These are phyloP conservation scores for Redunca redunca DNA, from an alignment of 2,113 vertebrate species.

Conservation along the genomic window DNA sequence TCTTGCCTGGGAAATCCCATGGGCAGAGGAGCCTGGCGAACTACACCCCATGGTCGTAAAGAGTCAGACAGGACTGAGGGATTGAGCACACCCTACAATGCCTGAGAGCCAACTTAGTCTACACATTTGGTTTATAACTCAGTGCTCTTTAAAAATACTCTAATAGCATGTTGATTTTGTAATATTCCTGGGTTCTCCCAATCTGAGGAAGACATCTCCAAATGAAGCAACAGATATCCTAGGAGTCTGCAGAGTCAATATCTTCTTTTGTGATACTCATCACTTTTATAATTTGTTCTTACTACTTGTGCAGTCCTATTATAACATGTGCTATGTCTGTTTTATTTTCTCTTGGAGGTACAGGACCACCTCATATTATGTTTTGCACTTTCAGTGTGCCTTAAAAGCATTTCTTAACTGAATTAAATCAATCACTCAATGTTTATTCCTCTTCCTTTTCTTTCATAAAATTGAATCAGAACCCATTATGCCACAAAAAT, in stretches of 20 bases:
- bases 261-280: neutral
- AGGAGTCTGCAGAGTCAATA: neutral
- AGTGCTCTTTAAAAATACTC: neutral
- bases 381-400: neutral
- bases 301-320: neutral
- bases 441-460: neutral
- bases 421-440: neutral
- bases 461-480: conserved; percentile 27
- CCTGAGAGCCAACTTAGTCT: neutral
- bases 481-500: neutral
- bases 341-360: neutral
- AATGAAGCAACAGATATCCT: neutral
- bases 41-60: neutral
- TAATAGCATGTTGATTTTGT: neutral
- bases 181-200: neutral
- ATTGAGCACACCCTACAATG: neutral
- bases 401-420: neutral
- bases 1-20: neutral
- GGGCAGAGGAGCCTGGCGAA: neutral
- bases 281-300: neutral
- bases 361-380: neutral
- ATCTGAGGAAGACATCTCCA: neutral
- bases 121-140: neutral
- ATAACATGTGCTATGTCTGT: neutral
- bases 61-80: neutral